Evolutionary conservation across 2,888 invertebrate genomes (phyloP), one percentile per base, ranked within the genome.

Genomic region (Monochamus alternatus): DNA sequence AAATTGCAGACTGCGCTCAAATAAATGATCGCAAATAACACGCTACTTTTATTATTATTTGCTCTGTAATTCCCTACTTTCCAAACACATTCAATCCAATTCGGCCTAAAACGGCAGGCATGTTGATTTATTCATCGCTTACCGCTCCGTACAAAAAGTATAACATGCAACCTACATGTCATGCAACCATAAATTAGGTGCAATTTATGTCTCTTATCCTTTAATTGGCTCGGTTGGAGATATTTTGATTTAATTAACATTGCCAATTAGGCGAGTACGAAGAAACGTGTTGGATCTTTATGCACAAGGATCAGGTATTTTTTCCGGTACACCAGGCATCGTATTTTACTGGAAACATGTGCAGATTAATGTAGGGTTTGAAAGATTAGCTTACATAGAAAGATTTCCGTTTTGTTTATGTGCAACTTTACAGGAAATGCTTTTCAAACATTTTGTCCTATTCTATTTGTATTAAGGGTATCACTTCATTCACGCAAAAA

Each of bases 191-290:
- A 64, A 64, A 64, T 64, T 10, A 30, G 47, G 22, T 47, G 38
- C 38, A 64, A 64, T 64, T 64, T 64, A 64, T 31, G n/a, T 5
- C 30, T 12, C n/a, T 44, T 47, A 47, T 47, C 22, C 31, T 64
- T 47, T 64, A 64, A 64, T 64, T 64, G 47, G 44, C 64, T 64
- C 55, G n/a, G 66, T 52, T 51, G 66, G 66, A 52, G 66, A 66
- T 66, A 66, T 66, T 66, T 66, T 32, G 66, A 66, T 66, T 66
- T 52, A 66, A 66, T 52, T 66, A 66, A 44, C 64, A 66, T 55
- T 32, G 51, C 31, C 51, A 51, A 65, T 65, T 65, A 51, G 30
- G 30, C 30, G 47, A 55, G 31, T 58, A 51, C 66, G 38, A 43
- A 58, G n/a, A 68, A 59, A 58, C 58, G 8, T 59, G 38, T 38